Base-by-base conservation (phyloP, 2,113 vertebrate species). In the Cyrtonyx montezumae region DNA sequence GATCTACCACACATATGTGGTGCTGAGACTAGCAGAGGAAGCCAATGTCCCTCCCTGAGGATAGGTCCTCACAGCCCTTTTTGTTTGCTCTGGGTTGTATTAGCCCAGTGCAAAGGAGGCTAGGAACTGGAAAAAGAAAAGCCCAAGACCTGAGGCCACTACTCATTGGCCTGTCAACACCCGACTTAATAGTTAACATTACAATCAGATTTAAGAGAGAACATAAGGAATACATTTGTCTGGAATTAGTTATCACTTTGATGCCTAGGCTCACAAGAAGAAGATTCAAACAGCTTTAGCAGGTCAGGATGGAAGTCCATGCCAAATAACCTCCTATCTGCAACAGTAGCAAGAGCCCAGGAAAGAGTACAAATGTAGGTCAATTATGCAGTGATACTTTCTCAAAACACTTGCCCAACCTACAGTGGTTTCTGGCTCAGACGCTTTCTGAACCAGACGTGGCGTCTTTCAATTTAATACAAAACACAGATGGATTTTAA, bases 151-250 rank as follows among this genome's bases (percentile, higher is more conserved):
- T 74, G 81, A 94, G 71, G 71, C 59, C 43, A 10, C 61, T 77
- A 67, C 1, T 3, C 5, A 2, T 77, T 59, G 51, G 51, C 89
- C 93, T 95, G 79, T 96, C 95, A 94, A 94, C 93, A 88, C 91
- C 76, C 92, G 91, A 87, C 87, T 95, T 93, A 87, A 91, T 87
- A 75, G 84, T 80, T 94, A 91, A 91, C 84, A 56, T 85, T 88
- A 80, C 62, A 82, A 43, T 87, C 94, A 67, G 51, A 42, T 91
- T 95, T 90, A 79, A 94, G 71, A 83, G 89, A 80, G 51, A 94
- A 80, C 90, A 96, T 96, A 85, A 93, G 94, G 91, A 95, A 92
- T 78, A 30, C 61, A 91, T 94, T 95, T 95, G 94, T 92, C 94
- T 93, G 93, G 93, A 93, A 94, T 94, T 89, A 96, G 76, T 96